Evolutionary conservation across 2,888 invertebrate genomes (phyloP).

Genomic region (Caenorhabditis wallacei): DNA sequence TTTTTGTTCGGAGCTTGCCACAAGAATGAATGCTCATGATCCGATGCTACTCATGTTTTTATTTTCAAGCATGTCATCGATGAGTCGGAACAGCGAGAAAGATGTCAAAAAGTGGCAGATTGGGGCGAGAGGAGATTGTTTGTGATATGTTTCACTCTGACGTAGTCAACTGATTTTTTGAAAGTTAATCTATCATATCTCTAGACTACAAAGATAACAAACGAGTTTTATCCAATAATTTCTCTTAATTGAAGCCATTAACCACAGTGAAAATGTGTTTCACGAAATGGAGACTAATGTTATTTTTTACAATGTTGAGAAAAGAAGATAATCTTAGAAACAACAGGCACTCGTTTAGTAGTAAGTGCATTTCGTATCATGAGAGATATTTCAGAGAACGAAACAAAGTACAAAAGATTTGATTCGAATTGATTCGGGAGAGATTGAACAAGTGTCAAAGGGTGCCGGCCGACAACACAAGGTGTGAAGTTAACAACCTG

Average conservation of each 20-base stretch:
- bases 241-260: too few relatives aligned
- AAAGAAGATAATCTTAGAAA: conserved; percentile 6
- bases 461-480: conserved; percentile 18
- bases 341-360: too few relatives aligned
- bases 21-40: conserved; percentile 11
- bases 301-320: conserved; percentile 11
- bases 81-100: conserved; percentile 36
- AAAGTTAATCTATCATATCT: conserved; percentile 14
- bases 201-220: conserved; percentile 1
- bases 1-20: neutral
- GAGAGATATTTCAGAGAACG: conserved; percentile 1
- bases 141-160: conserved; percentile 47
- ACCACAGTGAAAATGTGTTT: too few relatives aligned
- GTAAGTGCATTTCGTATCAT: conserved; percentile 14
- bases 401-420: conserved; percentile 43
- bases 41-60: conserved; percentile 38
- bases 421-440: neutral
- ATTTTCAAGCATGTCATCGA: conserved; percentile 49
- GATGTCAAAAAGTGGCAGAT: conserved; percentile 56
- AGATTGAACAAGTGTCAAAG: conserved; percentile 37
- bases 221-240: too few relatives aligned
- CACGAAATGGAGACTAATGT: too few relatives aligned
- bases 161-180: conserved; percentile 25
- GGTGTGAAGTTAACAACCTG: conserved; percentile 55
- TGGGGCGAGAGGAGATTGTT: conserved; percentile 38